Evolutionary conservation across 2,113 vertebrate species (phyloP), one percentile per base, ranked within the genome.

Genomic region (Meleagris gallopavo): DNA sequence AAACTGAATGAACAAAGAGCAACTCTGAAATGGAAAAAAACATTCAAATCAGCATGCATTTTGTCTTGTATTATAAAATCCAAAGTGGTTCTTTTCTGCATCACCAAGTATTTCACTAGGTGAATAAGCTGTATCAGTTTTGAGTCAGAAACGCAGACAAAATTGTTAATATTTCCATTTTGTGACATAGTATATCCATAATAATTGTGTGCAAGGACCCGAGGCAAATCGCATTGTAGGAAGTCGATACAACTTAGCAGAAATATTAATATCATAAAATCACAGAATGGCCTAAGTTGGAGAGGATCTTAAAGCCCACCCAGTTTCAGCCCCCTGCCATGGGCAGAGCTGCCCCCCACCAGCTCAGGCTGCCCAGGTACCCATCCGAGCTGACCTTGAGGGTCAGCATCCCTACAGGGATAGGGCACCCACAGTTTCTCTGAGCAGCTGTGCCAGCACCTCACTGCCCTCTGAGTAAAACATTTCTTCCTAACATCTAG

Each of bases 11-110:
- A 90, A 69, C 52, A 1, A 64, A 8, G 13, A 69, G 52, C 29
- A 80, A 50, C 62, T 88, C 50, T 90, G 89, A 91, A 92, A 86
- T 11, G 72, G 83, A 43, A 48, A 13, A 85, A 87, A 69, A 9
- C 32, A 60, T 69, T 61, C 82, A 73, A 89, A 72, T 32, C 21
- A 19, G 50, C 2, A 2, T 58, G 3, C 55, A 30, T 90, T 93
- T 91, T 90, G 13, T 75, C 60, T 79, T 76, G 11, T 70, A 36
- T 77, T 85, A 62, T 67, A 55, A 64, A 48, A 88, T 66, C n/a
- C 18, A 58, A 83, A 54, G 38, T 57, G 13, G 34, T 62, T 58
- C 46, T 93, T 82, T 36, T 29, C 16, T 66, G 2, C 38, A 52
- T 64, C 15, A 38, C 29, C 6, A 38, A 60, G 60, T 86, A 40